A percentile compares a stretch with the other conserved stretches of the same genome.
Evolutionary conservation across 2,888 invertebrate species (phyloP).

Genomic region (Megamerina dolium): DNA sequence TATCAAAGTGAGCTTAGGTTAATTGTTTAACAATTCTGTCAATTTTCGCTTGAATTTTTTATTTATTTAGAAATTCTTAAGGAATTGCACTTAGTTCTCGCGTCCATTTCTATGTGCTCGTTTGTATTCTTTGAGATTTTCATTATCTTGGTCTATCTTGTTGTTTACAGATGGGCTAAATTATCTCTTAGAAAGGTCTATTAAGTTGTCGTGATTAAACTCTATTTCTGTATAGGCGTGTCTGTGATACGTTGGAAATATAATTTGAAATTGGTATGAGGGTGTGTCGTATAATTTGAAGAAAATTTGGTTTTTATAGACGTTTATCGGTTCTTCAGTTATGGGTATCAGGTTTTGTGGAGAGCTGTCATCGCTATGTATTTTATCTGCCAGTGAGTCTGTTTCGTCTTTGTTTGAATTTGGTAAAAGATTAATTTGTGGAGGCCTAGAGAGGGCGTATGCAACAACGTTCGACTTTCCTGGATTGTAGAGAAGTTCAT

Average conservation of each 20-base stretch:
- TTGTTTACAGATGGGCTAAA: too few relatives aligned
- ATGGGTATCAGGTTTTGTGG: background rate
- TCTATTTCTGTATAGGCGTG: too few relatives aligned
- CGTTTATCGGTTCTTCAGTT: background rate
- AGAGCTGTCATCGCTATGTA: background rate
- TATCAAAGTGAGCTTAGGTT: too few relatives aligned
- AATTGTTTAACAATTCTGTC: constrained; percentile 7
- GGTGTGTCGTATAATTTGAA: too few relatives aligned
- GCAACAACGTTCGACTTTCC: constrained; percentile 7
- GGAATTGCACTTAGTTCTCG: constrained; percentile 11
- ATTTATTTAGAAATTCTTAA: constrained; percentile 10
- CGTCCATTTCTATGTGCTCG: constrained; percentile 5
- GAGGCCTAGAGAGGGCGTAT: constrained; percentile 2
- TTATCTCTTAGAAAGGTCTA: too few relatives aligned
- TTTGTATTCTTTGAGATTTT: constrained; percentile 2
- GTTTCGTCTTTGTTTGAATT: too few relatives aligned
- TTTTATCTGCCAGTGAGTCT: background rate
- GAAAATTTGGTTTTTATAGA: background rate
- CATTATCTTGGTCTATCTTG: too few relatives aligned
- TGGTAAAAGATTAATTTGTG: background rate
- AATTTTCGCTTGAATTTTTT: constrained; percentile 3
- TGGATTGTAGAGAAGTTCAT: background rate
- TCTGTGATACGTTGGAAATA: too few relatives aligned
- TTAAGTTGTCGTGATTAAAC: too few relatives aligned
- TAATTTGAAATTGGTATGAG: too few relatives aligned